Percentiles rank a stretch among this genome's conserved stretches.
Evolutionary conservation across 2,797 vertebrate genomes (phyloP).

Genomic region (Rhinogobio ventralis): DNA sequence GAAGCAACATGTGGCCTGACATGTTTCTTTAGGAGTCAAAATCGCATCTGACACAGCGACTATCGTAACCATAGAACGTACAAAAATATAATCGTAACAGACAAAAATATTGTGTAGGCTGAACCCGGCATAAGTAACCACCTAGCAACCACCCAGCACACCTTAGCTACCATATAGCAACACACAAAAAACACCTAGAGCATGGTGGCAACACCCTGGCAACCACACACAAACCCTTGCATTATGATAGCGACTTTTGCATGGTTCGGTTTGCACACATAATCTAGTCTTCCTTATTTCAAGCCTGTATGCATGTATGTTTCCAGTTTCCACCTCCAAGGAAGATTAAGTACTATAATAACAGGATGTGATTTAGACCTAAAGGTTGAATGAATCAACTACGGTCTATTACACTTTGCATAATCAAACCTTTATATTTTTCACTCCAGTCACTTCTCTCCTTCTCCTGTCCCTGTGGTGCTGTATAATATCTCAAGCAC

Average conservation of each 20-base stretch:
- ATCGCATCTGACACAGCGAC: too few species aligned
- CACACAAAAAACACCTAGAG: background rate
- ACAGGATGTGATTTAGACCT: slow-evolving; percentile 7
- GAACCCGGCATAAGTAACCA: too few species aligned
- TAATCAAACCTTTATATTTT: slow-evolving; percentile 18
- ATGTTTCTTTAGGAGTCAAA: too few species aligned
- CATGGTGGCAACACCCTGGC: background rate
- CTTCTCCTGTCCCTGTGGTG: slow-evolving; percentile 3
- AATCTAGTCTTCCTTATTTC: background rate
- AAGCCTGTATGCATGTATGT: background rate
- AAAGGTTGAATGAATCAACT: slow-evolving; percentile 18
- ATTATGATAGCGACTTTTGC: background rate
- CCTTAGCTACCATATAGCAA: background rate
- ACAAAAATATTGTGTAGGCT: too few species aligned
- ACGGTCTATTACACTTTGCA: background rate
- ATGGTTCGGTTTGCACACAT: background rate
- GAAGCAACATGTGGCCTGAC: too few species aligned
- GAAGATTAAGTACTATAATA: slow-evolving; percentile 8
- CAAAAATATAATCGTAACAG: too few species aligned
- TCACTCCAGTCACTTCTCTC: slow-evolving; percentile 5
- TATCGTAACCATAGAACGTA: too few species aligned
- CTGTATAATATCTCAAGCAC: slow-evolving; percentile 17
- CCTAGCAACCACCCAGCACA: too few species aligned
- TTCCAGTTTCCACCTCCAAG: background rate
- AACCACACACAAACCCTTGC: background rate